Percentiles rank a stretch among this genome's conserved stretches.
Evolutionary conservation across 1,140 invertebrate species (phyloP).

Genomic region (Pararge aegeria): DNA sequence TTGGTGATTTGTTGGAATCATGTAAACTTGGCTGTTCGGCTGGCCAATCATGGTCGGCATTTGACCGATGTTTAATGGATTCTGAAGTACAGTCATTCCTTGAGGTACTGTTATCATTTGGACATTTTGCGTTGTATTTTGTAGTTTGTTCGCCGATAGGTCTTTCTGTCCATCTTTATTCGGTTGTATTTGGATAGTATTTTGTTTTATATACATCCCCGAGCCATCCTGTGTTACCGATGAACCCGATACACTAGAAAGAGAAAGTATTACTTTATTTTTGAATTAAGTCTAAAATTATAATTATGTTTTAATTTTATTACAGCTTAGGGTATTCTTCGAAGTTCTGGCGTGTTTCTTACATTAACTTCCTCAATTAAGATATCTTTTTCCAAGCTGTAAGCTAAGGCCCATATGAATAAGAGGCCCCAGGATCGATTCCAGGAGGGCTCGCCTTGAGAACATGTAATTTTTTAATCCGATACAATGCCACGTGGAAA

Average conservation of each 20-base stretch:
- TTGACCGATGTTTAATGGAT: constrained; percentile 65
- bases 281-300: too few species aligned
- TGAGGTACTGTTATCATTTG: constrained; percentile 73
- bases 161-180: constrained; percentile 67
- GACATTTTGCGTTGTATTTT: constrained; percentile 61
- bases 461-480: too few species aligned
- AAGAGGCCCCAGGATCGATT: too few species aligned
- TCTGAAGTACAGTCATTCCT: constrained; percentile 71
- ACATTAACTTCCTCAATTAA: too few species aligned
- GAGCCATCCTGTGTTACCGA: constrained; percentile 56
- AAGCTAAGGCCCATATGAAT: too few species aligned
- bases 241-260: constrained; percentile 53
- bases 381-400: too few species aligned
- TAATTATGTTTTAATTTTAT: not conserved
- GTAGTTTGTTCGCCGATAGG: constrained; percentile 52
- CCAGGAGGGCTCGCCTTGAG: too few species aligned
- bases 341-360: too few species aligned
- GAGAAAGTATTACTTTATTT: not conserved
- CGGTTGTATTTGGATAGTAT: constrained; percentile 64
- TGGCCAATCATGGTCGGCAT: constrained; percentile 66
- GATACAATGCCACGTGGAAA: too few species aligned
- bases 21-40: constrained; percentile 70
- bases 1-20: constrained; percentile 68
- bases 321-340: too few species aligned
- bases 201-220: constrained; percentile 71